Evolutionary conservation across 2,888 invertebrate genomes (phyloP).

Genomic region (Anthrax anthrax): DNA sequence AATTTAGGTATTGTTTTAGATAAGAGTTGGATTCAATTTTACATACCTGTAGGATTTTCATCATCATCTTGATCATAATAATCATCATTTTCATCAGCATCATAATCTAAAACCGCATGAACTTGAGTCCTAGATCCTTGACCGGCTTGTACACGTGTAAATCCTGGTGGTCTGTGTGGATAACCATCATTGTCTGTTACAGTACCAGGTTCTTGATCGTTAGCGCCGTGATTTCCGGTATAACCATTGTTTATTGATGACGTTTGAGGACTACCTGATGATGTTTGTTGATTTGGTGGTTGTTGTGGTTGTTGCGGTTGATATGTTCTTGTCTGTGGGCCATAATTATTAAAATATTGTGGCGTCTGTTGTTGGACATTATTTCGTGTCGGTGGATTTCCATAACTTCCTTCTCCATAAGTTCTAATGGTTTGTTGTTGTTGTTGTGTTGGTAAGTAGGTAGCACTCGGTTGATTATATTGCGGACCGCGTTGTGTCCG

Average conservation of each 20-base stretch:
- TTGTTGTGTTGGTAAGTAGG: not conserved
- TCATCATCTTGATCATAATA: slow-evolving; percentile 26
- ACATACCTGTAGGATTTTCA: not conserved
- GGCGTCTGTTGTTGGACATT: slow-evolving; percentile 2
- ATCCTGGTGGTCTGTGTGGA: slow-evolving; percentile 45
- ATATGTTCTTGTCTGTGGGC: slow-evolving; percentile 7
- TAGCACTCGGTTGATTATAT: slow-evolving; percentile 1
- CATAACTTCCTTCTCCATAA: slow-evolving; percentile 29
- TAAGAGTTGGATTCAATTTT: too few species aligned
- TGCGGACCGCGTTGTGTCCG: not conserved
- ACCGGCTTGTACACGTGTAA: slow-evolving; percentile 47
- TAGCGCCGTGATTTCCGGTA: not conserved
- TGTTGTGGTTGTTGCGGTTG: slow-evolving; percentile 1
- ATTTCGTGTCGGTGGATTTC: slow-evolving; percentile 14
- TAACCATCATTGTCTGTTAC: slow-evolving; percentile 19
- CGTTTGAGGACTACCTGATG: not conserved
- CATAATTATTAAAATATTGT: slow-evolving; percentile 10
- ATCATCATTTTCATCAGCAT: slow-evolving; percentile 31
- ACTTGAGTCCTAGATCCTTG: slow-evolving; percentile 38
- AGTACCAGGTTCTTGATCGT: not conserved
- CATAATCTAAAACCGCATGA: slow-evolving; percentile 34
- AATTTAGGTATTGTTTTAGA: too few species aligned
- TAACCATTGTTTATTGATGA: not conserved
- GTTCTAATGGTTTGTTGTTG: slow-evolving; percentile 18
- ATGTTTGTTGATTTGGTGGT: slow-evolving; percentile 10